phyloP scores from a whole-genome alignment of 64 coral and sea anemone species.

The Acropora tenuis region DNA sequence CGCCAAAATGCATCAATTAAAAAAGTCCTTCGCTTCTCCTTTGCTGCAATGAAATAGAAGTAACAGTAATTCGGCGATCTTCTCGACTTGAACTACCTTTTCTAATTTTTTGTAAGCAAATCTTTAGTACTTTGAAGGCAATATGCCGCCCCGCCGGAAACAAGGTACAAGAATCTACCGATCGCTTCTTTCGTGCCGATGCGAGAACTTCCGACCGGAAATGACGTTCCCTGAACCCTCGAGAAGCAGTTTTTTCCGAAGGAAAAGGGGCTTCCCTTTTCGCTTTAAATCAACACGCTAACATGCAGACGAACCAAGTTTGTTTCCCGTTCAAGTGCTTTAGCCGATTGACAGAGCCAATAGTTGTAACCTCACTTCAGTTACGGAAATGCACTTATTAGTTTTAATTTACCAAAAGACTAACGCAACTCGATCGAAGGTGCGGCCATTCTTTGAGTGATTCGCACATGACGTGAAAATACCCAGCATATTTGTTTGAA shows the following conservation, averaged over 20 bases:
- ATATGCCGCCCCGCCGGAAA: conserved; percentile 4
- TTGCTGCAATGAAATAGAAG: neutral
- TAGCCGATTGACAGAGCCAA: neutral
- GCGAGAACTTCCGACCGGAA: conserved; percentile 71
- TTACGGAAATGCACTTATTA: neutral
- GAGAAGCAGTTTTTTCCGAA: no score
- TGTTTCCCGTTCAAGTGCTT: no score
- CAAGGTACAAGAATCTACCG: neutral
- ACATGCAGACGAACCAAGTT: no score
- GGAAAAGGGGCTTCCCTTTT: no score
- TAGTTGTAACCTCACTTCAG: neutral
- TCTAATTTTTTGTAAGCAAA: neutral
- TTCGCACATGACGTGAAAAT: no score
- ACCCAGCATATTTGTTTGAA: no score
- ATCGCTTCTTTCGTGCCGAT: conserved; percentile 1
- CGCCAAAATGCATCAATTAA: conserved; percentile 49
- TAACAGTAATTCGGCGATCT: neutral
- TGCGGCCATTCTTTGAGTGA: neutral
- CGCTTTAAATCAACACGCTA: no score
- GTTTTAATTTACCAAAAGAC: neutral
- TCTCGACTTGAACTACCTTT: neutral
- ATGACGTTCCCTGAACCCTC: conserved; percentile 26
- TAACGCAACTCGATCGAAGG: neutral
- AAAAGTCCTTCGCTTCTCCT: neutral
- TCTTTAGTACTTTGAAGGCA: neutral